A percentile compares a stretch with the other conserved stretches of the same genome.
These are phyloP conservation scores for Callipepla californica DNA, from an alignment of 2,113 vertebrate species.

Conservation along the genomic window DNA sequence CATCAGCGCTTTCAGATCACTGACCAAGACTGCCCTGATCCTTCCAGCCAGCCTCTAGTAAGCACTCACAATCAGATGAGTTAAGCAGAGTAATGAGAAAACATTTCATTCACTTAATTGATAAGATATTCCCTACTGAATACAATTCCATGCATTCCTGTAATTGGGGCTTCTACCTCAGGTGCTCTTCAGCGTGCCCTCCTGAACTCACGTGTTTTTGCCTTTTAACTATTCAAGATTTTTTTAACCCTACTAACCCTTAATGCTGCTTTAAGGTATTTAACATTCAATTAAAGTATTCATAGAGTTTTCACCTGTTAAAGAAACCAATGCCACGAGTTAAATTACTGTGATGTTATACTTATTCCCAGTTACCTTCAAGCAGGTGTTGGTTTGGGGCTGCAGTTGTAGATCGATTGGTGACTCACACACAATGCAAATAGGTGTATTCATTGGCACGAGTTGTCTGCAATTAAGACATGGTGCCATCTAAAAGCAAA, in stretches of 20 bases:
- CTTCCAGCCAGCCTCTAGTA: not conserved
- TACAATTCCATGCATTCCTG: not conserved
- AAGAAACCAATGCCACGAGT: not conserved
- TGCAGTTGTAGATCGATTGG: conserved; percentile 80
- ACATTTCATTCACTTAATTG: not conserved
- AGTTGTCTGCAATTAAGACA: conserved; percentile 84
- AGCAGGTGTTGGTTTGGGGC: conserved; percentile 71
- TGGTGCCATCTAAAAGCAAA: conserved; percentile 78
- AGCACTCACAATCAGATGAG: not conserved
- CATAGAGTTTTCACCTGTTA: not conserved
- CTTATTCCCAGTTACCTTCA: conserved; percentile 79
- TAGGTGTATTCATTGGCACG: conserved; percentile 84
- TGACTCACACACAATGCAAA: conserved; percentile 90
- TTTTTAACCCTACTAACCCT: not conserved
- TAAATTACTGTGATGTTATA: not conserved
- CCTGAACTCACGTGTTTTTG: not conserved
- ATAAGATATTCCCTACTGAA: not conserved
- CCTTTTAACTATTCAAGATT: not conserved
- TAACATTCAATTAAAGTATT: not conserved
- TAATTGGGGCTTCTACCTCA: not conserved
- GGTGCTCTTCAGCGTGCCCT: not conserved
- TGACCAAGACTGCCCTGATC: not conserved
- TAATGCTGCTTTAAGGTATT: not conserved
- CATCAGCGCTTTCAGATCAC: not conserved
- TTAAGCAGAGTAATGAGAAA: not conserved